These are phyloP conservation scores for Alviniconcha marisindica DNA, from an alignment of 1,140 invertebrate genomes.

Conservation along the genomic window DNA sequence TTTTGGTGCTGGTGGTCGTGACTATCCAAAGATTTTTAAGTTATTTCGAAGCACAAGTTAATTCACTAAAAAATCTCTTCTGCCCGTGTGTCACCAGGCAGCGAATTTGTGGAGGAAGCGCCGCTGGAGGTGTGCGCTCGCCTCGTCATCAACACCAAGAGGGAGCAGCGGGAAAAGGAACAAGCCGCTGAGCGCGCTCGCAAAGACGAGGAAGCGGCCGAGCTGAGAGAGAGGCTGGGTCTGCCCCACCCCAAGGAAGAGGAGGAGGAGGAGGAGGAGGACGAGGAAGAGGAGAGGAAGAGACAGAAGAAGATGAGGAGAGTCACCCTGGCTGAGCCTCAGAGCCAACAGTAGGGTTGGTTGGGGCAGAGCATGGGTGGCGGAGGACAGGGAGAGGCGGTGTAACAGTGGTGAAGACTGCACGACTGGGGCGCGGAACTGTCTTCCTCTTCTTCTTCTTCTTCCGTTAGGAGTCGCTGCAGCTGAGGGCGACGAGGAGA, in stretches of 20 bases:
- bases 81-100: constrained; percentile 54
- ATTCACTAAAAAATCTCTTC: no score
- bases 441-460: no score
- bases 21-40: no score
- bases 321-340: background rate
- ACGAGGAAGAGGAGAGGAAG: background rate
- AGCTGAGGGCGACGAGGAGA: no score
- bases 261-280: background rate
- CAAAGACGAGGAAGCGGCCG: background rate
- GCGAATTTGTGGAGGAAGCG: constrained; percentile 63
- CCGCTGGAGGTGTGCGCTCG: constrained; percentile 63
- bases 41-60: no score
- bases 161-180: constrained; percentile 57
- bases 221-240: background rate
- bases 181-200: constrained; percentile 25
- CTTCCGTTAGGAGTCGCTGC: no score
- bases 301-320: background rate
- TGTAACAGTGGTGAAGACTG: constrained; percentile 2
- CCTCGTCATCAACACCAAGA: constrained; percentile 59
- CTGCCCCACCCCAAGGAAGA: background rate
- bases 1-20: no score
- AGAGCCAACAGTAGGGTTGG: background rate
- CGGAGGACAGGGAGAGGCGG: background rate
- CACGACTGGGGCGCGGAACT: no score
- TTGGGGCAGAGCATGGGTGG: background rate